Evolutionary conservation across 1,140 invertebrate species (phyloP), one percentile per base, ranked within the genome.

Genomic region (Ceratoteleas bidentatus): DNA sequence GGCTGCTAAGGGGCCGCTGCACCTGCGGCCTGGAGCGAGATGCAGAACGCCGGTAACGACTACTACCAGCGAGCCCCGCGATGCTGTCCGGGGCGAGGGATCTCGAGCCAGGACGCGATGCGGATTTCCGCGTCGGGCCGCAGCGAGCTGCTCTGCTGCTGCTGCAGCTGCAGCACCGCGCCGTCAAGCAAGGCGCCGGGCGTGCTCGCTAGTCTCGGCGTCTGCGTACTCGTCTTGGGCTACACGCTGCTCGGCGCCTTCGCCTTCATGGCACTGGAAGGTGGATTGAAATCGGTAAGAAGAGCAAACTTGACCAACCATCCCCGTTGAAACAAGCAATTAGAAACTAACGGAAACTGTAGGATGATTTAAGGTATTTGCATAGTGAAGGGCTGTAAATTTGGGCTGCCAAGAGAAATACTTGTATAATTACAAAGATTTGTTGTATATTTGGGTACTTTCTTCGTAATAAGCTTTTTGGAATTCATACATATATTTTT

Each of bases 211-310:
- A 87, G 86, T 58, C 89, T 94, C 3, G 97, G 96, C 34, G 94
- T 98, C 24, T 96, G 96, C 87, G 93, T 94, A 66, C 94, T 98
- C 56, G 96, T 99, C 0, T 92, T 99, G 34, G 95, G 95, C 2
- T 99, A 99, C 91, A 97, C 97, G 34, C 92, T 98, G 0, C 93
- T 98, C 45, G 98, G 98, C 8, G 98, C 97, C 0, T 97, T 98
- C 86, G 94, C 97, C 1, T 99, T 99, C 88, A 95, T 97, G 87
- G 95, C 96, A 2, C 92, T 98, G 38, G 97, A 98, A 89, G 96
- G 95, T 32, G 92, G 92, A 61, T 90, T 93, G 38, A 88, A 90
- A 80, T 82, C 86, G 60, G 88, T 89, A 62, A 85, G 81, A 76
- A 47, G 0, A 2, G 36, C 10, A 24, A 24, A 24, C 24, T 24